Conservation (phyloP, 1,140 invertebrate genomes). For the Meteorus sp. region DNA sequence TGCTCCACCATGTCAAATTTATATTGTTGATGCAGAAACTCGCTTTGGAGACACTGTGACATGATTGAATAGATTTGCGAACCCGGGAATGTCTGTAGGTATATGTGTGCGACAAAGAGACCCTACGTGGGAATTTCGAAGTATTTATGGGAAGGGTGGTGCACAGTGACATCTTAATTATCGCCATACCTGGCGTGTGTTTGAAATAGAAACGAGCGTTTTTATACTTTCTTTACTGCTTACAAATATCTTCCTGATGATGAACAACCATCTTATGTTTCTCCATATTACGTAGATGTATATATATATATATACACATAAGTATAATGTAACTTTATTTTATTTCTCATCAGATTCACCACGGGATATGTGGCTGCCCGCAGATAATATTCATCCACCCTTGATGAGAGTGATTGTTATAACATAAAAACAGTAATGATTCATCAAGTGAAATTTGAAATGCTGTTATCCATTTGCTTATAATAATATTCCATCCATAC, state of each 20-base stretch:
- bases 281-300: too few relatives aligned
- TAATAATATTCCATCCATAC: too few relatives aligned
- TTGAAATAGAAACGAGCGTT: not conserved
- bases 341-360: slow-evolving; percentile 1
- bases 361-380: slow-evolving; percentile 4
- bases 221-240: not conserved
- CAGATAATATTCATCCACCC: not conserved
- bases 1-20: slow-evolving; percentile 48
- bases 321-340: not conserved
- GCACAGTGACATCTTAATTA: slow-evolving; percentile 33
- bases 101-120: too few relatives aligned
- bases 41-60: slow-evolving; percentile 35
- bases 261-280: not conserved
- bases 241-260: not conserved
- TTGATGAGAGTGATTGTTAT: not conserved
- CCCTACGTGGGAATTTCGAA: slow-evolving; percentile 30
- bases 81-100: not conserved
- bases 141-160: slow-evolving; percentile 30
- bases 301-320: too few relatives aligned
- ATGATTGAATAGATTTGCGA: slow-evolving; percentile 34
- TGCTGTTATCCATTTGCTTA: not conserved
- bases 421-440: too few relatives aligned
- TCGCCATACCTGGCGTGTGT: slow-evolving; percentile 18
- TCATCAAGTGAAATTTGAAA: not conserved
- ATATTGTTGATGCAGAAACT: slow-evolving; percentile 39